Conservation (phyloP, 2,888 invertebrate species). For the Rhogogaster chlorosoma region DNA sequence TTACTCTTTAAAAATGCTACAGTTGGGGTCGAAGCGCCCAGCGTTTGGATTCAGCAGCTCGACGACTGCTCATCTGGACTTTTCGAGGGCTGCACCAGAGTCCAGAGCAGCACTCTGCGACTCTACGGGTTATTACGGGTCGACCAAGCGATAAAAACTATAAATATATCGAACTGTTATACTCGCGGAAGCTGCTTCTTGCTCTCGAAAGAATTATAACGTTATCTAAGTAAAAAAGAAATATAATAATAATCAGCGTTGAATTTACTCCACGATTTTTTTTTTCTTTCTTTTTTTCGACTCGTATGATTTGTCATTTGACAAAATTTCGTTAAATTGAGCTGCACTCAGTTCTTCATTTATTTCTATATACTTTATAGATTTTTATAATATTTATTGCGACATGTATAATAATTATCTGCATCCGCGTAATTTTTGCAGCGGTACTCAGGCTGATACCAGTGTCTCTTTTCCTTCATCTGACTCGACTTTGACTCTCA, state of each 20-base stretch:
- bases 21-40: neutral
- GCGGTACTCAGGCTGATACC: too few relatives aligned
- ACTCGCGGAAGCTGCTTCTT: slow-evolving; percentile 5
- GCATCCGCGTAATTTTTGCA: too few relatives aligned
- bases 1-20: neutral
- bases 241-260: too few relatives aligned
- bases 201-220: neutral
- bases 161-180: slow-evolving; percentile 37
- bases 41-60: neutral
- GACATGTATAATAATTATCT: too few relatives aligned
- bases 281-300: too few relatives aligned
- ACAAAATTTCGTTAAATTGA: too few relatives aligned
- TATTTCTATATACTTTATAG: too few relatives aligned
- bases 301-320: too few relatives aligned
- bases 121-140: slow-evolving; percentile 42
- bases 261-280: too few relatives aligned
- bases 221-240: neutral
- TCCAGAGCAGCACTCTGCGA: neutral
- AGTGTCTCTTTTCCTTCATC: neutral
- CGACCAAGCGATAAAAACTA: slow-evolving; percentile 54
- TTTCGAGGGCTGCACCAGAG: slow-evolving; percentile 46
- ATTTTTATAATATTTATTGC: neutral
- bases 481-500: neutral
- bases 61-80: neutral
- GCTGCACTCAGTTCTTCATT: too few relatives aligned